Evolutionary conservation across 2,113 vertebrate genomes (phyloP), one percentile per base, ranked within the genome.

Genomic region (Larimichthys polyactis): DNA sequence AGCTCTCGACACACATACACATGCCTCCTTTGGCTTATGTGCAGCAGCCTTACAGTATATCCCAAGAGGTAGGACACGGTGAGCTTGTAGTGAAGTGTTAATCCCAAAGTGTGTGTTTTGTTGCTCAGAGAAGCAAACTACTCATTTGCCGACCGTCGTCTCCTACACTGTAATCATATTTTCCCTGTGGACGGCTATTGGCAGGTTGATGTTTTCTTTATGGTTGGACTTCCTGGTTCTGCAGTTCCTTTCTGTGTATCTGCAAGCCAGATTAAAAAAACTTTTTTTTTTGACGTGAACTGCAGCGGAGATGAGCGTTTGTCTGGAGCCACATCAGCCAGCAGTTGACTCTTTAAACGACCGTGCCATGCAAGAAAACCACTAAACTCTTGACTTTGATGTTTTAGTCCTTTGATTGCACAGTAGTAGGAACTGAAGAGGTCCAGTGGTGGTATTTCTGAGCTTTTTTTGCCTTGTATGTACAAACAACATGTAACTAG

Each of bases 311-410:
- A 75, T 17, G 46, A 1, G 17, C 36, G 70, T 4, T 81, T 79
- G 81, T 68, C 75, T 75, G 79, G 74, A 85, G 89, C 84, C 91
- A 83, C 87, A 86, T 79, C 83, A 88, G 84, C 76, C 75, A 40
- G 85, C 16, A 72, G 75, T 71, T 63, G 72, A 78, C 78, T 84
- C 72, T 82, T 46, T 87, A 83, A 86, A 89, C 89, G 71, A 76
- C 66, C 68, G 82, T 79, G 72, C 48, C 14, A 44, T 12, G 69
- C 65, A 24, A 36, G 2, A 84, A 79, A 2, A 43, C 82, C 62
- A 6, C 79, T 48, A 67, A 80, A 81, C 64, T 55, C 55, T 40
- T 52, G 65, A 85, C 90, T 91, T 92, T 89, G 84, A 90, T 89
- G 76, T 72, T 78, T 77, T 58, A 22, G 67, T 59, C 71, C 54